Base-by-base conservation (phyloP, 1,140 invertebrate species). In the Magallana ariakensis region DNA sequence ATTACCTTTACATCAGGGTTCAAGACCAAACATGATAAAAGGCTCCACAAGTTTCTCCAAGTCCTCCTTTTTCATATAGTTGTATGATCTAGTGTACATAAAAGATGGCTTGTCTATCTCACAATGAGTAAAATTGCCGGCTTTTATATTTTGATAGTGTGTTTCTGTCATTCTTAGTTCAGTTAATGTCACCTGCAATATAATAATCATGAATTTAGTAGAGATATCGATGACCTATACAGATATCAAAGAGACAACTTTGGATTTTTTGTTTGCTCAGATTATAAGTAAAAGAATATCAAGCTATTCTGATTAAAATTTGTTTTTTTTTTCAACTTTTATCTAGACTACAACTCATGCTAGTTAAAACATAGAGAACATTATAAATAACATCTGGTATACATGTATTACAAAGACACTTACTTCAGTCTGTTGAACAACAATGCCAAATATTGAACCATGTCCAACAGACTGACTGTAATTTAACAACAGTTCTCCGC, bases 361-460 rank as follows among this genome's bases (percentile, higher is more conserved):
- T 46, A 46, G 33, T 46, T 46, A 46, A 46, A 46, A 46, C 33
- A 46, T 46, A 46, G 33, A 0, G 33, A 46, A 46, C 1, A 4
- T 46, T 46, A n/a, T n/a, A n/a, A n/a, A n/a, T n/a, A 46, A 46
- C 33, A 46, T 46, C 33, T 46, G 33, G 5, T 5, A 4, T 46
- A 46, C 33, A 46, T 46, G 33, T 46, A 46, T 5, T 33, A 33
- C 0, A 33, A 33, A 1, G 33, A 33, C 1, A 70, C 62, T 70
- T 70, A 70, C 62, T 70, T 70, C n/a, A 70, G 62, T 70, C 11
- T 70, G 62, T 70, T 70, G 62, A 8, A 70, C 19, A 70, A 70
- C 62, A 70, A 70, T 70, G 22, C 62, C 62, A 19, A n/a, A n/a
- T 22, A 70, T 11, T 16, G n/a, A 70, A 70, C 26, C 26, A 19